These are phyloP conservation scores for Centropyge bicolor DNA, from an alignment of 2,797 vertebrate genomes.

Conservation along the genomic window DNA sequence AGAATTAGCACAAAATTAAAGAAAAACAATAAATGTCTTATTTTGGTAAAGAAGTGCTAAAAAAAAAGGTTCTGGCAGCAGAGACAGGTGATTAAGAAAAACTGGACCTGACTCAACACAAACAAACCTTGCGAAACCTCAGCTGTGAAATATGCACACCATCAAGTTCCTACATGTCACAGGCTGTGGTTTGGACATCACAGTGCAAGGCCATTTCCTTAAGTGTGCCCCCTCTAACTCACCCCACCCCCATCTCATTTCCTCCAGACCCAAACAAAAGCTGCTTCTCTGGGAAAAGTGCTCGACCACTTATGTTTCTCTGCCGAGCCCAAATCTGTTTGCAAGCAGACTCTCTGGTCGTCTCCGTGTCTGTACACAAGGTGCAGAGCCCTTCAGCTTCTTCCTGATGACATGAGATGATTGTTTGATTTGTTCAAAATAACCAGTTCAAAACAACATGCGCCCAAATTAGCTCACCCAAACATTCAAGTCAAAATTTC, in stretches of 20 bases:
- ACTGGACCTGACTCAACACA: constrained; percentile 41
- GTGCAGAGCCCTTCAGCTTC: constrained; percentile 27
- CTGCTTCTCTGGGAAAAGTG: constrained; percentile 70
- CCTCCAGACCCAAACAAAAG: constrained; percentile 81
- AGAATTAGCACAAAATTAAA: constrained; percentile 1
- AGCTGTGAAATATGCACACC: constrained; percentile 52
- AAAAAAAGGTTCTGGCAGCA: constrained; percentile 6
- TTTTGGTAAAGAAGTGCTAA: constrained; percentile 15
- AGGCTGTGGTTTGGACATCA: constrained; percentile 66
- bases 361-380: constrained; percentile 48
- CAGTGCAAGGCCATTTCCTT: constrained; percentile 76
- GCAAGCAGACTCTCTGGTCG: constrained; percentile 11
- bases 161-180: constrained; percentile 59
- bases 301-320: constrained; percentile 59
- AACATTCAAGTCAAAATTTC: constrained; percentile 33
- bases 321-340: constrained; percentile 32
- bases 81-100: constrained; percentile 62
- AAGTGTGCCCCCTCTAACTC: constrained; percentile 51
- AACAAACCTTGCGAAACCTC: constrained; percentile 70
- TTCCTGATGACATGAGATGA: background rate
- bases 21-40: background rate
- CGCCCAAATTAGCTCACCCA: constrained; percentile 14
- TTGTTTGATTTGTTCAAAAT: constrained; percentile 34
- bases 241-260: constrained; percentile 60
- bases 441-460: constrained; percentile 10